phyloP scores from a whole-genome alignment of 2,888 invertebrate species.

The Xylota segnis region DNA sequence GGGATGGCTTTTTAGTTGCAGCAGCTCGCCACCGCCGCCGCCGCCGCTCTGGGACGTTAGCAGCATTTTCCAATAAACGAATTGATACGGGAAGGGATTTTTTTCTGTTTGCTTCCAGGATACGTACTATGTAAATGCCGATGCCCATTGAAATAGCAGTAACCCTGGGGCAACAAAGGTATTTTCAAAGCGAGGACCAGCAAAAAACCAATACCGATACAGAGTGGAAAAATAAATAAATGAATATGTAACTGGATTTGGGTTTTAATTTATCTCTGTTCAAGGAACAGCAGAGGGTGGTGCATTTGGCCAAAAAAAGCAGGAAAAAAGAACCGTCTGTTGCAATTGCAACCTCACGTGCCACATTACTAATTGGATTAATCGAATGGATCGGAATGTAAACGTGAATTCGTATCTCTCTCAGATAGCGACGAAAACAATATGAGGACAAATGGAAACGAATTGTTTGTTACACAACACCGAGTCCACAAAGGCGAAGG shows the following conservation, averaged over 20 bases:
- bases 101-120: not conserved
- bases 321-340: not conserved
- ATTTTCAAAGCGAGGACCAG: not conserved
- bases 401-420: conserved; percentile 33
- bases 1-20: conserved; percentile 21
- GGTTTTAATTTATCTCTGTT: conserved; percentile 19
- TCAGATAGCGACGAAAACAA: conserved; percentile 14
- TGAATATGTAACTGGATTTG: conserved; percentile 3
- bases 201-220: not conserved
- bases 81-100: not conserved
- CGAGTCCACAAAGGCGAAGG: conserved; percentile 17
- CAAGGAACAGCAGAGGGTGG: not conserved
- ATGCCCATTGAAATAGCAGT: not conserved
- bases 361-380: conserved; percentile 66
- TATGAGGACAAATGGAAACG: conserved; percentile 25
- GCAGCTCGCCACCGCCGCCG: too few species aligned
- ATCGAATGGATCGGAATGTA: conserved; percentile 47
- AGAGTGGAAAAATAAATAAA: conserved; percentile 7
- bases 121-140: not conserved
- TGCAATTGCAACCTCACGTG: conserved; percentile 43
- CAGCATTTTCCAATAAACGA: conserved; percentile 22
- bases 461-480: conserved; percentile 43
- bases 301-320: not conserved
- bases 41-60: conserved; percentile 9
- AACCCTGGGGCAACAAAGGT: not conserved